Percentiles rank a stretch among this genome's conserved stretches.
Conservation (phyloP, 2,113 vertebrate genomes). For the Limanda limanda region DNA sequence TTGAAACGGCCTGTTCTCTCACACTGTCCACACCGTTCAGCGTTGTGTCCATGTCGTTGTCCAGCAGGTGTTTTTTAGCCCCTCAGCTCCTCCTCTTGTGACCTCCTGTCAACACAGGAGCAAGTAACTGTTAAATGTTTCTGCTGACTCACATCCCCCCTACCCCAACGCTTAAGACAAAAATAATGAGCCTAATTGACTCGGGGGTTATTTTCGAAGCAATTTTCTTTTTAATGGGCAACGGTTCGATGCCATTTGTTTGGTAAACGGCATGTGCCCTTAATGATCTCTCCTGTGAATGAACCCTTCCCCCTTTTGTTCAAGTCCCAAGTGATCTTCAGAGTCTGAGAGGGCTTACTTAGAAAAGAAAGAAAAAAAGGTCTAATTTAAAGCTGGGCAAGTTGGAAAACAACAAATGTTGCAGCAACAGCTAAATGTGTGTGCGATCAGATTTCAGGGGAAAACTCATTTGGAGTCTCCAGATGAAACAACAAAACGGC, state of each 20-base stretch:
- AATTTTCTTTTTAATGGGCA: constrained; percentile 77
- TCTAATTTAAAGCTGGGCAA: constrained; percentile 40
- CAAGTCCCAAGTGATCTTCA: constrained; percentile 48
- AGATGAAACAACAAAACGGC: no score
- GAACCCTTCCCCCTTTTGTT: constrained; percentile 30
- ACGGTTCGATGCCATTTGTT: constrained; percentile 76
- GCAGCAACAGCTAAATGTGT: background rate
- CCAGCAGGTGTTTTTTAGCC: constrained; percentile 67
- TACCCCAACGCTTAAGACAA: constrained; percentile 50
- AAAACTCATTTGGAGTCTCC: background rate
- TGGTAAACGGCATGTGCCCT: constrained; percentile 67
- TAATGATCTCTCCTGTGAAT: constrained; percentile 64
- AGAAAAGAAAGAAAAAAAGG: constrained; percentile 5
- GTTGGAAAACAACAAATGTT: constrained; percentile 38
- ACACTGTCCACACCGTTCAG: constrained; percentile 16
- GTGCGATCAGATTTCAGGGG: background rate
- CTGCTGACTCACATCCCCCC: constrained; percentile 22
- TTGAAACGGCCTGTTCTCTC: constrained; percentile 19
- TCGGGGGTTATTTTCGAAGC: constrained; percentile 73
- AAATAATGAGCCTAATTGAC: constrained; percentile 76
- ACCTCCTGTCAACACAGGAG: constrained; percentile 49
- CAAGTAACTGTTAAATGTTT: constrained; percentile 50
- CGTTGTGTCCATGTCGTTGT: constrained; percentile 24
- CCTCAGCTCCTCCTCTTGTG: constrained; percentile 21
- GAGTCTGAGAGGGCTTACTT: constrained; percentile 33